A percentile compares a stretch with the other conserved stretches of the same genome.
These are phyloP conservation scores for Oeneis ivallda DNA, from an alignment of 2,888 invertebrate genomes.

Conservation along the genomic window DNA sequence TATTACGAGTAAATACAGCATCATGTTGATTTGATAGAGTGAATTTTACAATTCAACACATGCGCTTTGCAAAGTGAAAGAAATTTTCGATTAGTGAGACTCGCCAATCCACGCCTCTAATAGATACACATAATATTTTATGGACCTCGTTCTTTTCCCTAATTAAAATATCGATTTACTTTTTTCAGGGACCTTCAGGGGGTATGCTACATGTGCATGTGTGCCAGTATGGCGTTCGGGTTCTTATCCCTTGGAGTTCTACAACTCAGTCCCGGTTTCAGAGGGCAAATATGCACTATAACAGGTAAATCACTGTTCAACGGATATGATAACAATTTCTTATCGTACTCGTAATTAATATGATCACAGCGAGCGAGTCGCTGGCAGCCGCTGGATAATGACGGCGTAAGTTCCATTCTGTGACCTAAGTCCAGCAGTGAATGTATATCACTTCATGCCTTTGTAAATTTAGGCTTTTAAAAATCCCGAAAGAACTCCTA, in stretches of 20 bases:
- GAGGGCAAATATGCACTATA: slow-evolving; percentile 69
- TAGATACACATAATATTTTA: too few species aligned
- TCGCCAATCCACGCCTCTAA: neutral
- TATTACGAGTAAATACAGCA: too few species aligned
- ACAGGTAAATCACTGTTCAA: slow-evolving; percentile 62
- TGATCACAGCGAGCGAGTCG: too few species aligned
- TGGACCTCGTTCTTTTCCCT: too few species aligned
- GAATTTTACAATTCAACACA: neutral
- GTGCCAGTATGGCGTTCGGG: slow-evolving; percentile 81
- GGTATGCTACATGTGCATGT: slow-evolving; percentile 83
- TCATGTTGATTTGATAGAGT: too few species aligned
- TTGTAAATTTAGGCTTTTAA: too few species aligned
- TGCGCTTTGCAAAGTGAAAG: too few species aligned
- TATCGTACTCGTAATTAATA: neutral
- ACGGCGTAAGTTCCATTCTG: too few species aligned
- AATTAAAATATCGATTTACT: neutral
- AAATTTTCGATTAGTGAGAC: neutral
- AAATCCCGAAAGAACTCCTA: too few species aligned
- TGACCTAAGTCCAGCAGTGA: too few species aligned
- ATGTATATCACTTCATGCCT: too few species aligned
- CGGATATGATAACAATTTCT: neutral
- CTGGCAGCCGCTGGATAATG: too few species aligned
- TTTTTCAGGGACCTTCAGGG: slow-evolving; percentile 83
- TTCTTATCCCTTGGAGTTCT: slow-evolving; percentile 82
- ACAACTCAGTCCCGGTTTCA: slow-evolving; percentile 70